These are phyloP conservation scores for Coelogynopora nodosa DNA, from an alignment of 2,888 invertebrate genomes.

Conservation along the genomic window DNA sequence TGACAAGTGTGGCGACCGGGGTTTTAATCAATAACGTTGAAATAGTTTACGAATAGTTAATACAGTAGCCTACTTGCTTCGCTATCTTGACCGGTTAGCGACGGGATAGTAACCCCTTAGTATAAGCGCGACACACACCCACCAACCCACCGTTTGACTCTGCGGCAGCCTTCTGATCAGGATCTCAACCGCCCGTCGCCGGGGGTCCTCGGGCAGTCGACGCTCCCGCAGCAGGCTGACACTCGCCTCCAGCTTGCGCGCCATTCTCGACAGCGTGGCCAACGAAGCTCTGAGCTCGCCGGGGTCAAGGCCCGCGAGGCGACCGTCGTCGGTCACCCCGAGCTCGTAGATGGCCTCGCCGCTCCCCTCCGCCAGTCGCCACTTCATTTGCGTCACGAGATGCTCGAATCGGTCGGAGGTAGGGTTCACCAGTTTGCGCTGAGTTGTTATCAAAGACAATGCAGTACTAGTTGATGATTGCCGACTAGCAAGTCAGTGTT, in stretches of 20 bases:
- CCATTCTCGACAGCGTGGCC: conserved; percentile 80
- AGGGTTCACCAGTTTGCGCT: conserved; percentile 85
- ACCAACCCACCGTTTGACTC: not conserved
- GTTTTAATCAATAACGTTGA: no score
- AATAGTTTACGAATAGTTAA: no score
- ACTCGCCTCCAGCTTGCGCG: conserved; percentile 74
- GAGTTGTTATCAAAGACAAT: not conserved
- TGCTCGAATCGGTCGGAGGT: conserved; percentile 87
- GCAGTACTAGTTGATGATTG: not conserved
- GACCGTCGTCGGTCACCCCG: conserved; percentile 70
- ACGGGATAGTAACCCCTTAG: no score
- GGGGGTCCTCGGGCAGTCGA: conserved; percentile 59
- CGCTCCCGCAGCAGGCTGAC: conserved; percentile 73
- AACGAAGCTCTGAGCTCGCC: conserved; percentile 82
- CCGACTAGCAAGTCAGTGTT: no score
- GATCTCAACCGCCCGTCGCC: conserved; percentile 78
- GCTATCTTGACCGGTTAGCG: no score
- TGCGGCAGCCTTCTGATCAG: conserved; percentile 69
- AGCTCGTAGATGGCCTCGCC: conserved; percentile 97
- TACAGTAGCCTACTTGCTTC: no score
- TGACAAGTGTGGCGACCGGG: no score
- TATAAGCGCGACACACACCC: not conserved
- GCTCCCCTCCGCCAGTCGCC: conserved; percentile 89
- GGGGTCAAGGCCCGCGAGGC: conserved; percentile 76
- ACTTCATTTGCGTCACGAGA: conserved; percentile 95